A percentile compares a stretch with the other conserved stretches of the same genome.
Conservation (phyloP, 2,888 invertebrate genomes). For the Ophion obscuratus region DNA sequence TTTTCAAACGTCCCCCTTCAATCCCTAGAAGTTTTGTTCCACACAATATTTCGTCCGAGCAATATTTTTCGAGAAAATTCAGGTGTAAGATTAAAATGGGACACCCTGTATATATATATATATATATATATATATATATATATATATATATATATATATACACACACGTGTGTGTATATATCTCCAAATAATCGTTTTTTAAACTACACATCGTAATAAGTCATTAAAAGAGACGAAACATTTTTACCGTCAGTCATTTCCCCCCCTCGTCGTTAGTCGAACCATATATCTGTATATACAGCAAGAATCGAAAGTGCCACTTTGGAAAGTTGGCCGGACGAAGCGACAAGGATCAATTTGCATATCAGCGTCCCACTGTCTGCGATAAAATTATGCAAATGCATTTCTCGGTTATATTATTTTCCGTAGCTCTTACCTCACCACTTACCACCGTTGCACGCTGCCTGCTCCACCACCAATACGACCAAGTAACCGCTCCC, state of each 20-base stretch:
- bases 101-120: too few relatives aligned
- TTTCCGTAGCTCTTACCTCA: conserved; percentile 33
- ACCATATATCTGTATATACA: not conserved
- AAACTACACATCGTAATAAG: conserved; percentile 38
- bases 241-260: conserved; percentile 21
- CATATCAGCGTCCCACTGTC: conserved; percentile 44
- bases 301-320: conserved; percentile 56
- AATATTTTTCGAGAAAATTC: too few relatives aligned
- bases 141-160: too few relatives aligned
- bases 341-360: conserved; percentile 54
- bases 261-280: conserved; percentile 8
- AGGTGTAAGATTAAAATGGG: too few relatives aligned
- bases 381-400: conserved; percentile 63
- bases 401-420: conserved; percentile 62
- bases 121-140: too few relatives aligned
- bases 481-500: conserved; percentile 9
- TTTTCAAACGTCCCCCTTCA: too few relatives aligned
- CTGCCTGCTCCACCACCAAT: not conserved
- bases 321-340: conserved; percentile 56
- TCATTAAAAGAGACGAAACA: conserved; percentile 55
- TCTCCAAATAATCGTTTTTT: conserved; percentile 6
- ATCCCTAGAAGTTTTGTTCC: too few relatives aligned
- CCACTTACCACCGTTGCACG: not conserved
- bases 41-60: too few relatives aligned
- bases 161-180: not conserved